These are phyloP conservation scores for Harpalus rubripes DNA, from an alignment of 2,888 invertebrate species.

Conservation along the genomic window DNA sequence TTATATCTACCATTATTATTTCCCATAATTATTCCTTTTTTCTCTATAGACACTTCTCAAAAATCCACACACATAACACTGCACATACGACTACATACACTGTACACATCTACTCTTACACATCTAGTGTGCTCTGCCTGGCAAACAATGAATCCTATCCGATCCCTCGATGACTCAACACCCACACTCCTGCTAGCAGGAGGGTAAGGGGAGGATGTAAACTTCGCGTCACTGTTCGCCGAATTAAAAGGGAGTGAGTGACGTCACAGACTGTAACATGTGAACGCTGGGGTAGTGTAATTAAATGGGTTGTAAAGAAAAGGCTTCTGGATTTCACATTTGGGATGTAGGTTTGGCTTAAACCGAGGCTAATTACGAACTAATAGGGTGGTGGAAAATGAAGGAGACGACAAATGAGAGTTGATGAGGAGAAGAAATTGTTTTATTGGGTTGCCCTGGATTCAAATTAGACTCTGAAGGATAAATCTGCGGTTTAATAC, in stretches of 20 bases:
- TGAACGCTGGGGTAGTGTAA: constrained; percentile 1
- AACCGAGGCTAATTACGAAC: background rate
- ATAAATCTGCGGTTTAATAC: too few species aligned
- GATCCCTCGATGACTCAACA: constrained; percentile 27
- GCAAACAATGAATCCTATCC: constrained; percentile 35
- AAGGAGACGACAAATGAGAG: background rate
- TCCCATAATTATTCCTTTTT: too few species aligned
- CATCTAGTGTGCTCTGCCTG: constrained; percentile 7
- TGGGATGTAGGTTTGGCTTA: background rate
- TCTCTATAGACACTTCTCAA: too few species aligned
- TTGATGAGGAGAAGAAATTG: background rate
- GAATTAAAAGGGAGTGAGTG: constrained; percentile 39
- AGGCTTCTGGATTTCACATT: background rate
- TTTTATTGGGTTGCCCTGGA: background rate
- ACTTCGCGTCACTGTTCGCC: constrained; percentile 27
- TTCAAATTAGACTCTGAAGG: too few species aligned
- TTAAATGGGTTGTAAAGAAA: background rate
- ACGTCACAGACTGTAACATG: constrained; percentile 13
- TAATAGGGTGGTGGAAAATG: background rate
- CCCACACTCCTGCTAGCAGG: constrained; percentile 3
- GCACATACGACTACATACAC: background rate
- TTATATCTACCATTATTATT: too few species aligned
- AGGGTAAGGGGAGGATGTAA: constrained; percentile 32
- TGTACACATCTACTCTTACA: background rate
- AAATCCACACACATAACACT: background rate